Percentiles rank a stretch among this genome's conserved stretches.
Evolutionary conservation across 2,113 vertebrate genomes (phyloP).

Genomic region (Semicossyphus pulcher): DNA sequence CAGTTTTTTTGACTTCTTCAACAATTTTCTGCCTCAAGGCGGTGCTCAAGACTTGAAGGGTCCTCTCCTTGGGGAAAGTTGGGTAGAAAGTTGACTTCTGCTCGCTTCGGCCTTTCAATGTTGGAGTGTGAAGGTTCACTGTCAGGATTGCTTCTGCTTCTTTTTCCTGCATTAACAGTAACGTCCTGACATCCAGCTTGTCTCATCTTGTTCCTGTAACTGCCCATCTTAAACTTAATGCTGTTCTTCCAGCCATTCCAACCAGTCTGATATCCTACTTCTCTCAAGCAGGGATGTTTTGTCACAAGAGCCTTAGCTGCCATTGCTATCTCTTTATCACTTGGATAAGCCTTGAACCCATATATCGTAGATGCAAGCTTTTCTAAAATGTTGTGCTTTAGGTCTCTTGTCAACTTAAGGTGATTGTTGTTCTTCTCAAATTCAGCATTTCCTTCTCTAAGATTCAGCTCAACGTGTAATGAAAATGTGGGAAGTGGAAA

Average conservation of each 20-base stretch:
- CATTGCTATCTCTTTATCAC: slow-evolving; percentile 34
- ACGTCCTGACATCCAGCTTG: slow-evolving; percentile 46
- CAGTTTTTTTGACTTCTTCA: slow-evolving; percentile 48
- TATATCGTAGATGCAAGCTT: slow-evolving; percentile 40
- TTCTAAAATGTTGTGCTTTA: slow-evolving; percentile 56
- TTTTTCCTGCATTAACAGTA: slow-evolving; percentile 53
- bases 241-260: slow-evolving; percentile 60
- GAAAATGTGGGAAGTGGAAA: slow-evolving; percentile 50
- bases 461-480: slow-evolving; percentile 53
- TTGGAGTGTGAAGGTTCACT: slow-evolving; percentile 41
- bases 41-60: slow-evolving; percentile 31
- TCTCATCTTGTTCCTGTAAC: slow-evolving; percentile 27
- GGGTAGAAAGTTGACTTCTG: slow-evolving; percentile 54
- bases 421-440: slow-evolving; percentile 35
- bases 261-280: slow-evolving; percentile 43
- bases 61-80: slow-evolving; percentile 48
- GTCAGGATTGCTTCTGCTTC: slow-evolving; percentile 32
- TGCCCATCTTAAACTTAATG: slow-evolving; percentile 51
- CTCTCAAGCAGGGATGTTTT: slow-evolving; percentile 30
- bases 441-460: slow-evolving; percentile 54
- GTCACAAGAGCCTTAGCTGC: slow-evolving; percentile 43
- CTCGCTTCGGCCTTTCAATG: slow-evolving; percentile 44
- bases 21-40: slow-evolving; percentile 27
- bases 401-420: slow-evolving; percentile 49
- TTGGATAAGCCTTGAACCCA: slow-evolving; percentile 59